These are phyloP conservation scores for Myotis vivesi DNA, from an alignment of 2,797 vertebrate species.

Conservation along the genomic window DNA sequence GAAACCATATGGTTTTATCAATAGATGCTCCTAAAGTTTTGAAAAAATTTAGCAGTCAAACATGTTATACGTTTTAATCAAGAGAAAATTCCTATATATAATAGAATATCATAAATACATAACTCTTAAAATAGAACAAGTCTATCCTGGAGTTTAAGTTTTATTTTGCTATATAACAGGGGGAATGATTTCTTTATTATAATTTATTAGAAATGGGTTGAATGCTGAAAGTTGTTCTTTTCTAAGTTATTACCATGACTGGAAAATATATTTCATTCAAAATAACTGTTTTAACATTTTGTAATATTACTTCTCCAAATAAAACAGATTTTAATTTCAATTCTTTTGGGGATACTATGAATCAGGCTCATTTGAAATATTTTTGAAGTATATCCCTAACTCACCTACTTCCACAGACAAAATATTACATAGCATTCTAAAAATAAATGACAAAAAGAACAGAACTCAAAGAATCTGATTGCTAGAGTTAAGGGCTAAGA, in stretches of 20 bases:
- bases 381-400: background rate
- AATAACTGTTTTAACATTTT: background rate
- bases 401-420: background rate
- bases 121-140: background rate
- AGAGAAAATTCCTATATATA: background rate
- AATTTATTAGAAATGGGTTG: background rate
- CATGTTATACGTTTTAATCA: background rate
- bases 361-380: background rate
- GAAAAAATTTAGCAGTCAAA: background rate
- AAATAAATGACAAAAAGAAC: background rate
- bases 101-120: background rate
- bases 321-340: background rate
- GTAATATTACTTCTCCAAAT: constrained; percentile 5
- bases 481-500: background rate
- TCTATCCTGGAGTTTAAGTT: background rate
- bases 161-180: background rate
- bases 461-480: background rate
- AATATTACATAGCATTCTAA: background rate
- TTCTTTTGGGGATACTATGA: background rate
- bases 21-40: background rate
- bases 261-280: background rate
- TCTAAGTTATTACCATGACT: background rate
- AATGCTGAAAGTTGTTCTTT: background rate
- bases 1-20: background rate
- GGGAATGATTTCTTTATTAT: background rate